These are phyloP conservation scores for Hololepta plana DNA, from an alignment of 2,888 invertebrate genomes.

Conservation along the genomic window DNA sequence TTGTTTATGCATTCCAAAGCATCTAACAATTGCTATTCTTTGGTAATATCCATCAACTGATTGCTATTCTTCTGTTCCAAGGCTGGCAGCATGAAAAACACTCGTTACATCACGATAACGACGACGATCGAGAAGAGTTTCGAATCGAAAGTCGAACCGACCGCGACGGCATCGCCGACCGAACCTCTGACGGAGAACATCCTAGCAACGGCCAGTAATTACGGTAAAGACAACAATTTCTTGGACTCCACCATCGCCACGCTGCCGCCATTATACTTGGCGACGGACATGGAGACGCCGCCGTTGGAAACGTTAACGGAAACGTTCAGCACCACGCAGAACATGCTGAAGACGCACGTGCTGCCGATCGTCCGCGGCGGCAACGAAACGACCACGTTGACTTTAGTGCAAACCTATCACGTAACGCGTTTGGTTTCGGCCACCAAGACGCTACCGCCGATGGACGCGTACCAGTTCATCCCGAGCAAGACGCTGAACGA, in stretches of 20 bases:
- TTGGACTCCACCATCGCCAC: conserved; percentile 69
- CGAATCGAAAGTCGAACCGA: conserved; percentile 34
- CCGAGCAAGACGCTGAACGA: conserved; percentile 76
- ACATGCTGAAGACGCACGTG: conserved; percentile 75
- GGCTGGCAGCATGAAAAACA: conserved; percentile 76
- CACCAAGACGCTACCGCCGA: conserved; percentile 75
- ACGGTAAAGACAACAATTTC: conserved; percentile 46
- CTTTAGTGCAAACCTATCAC: conserved; percentile 77
- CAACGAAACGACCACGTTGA: conserved; percentile 56
- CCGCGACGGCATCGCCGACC: conserved; percentile 32
- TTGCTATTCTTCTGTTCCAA: conserved; percentile 25
- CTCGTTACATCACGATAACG: conserved; percentile 73
- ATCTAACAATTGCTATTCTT: neutral
- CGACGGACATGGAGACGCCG: conserved; percentile 64
- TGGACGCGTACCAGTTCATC: conserved; percentile 72
- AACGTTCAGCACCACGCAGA: conserved; percentile 80
- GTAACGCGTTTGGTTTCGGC: conserved; percentile 76
- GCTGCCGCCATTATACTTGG: conserved; percentile 58
- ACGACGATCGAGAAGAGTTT: conserved; percentile 69
- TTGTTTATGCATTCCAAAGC: neutral
- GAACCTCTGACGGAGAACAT: conserved; percentile 80
- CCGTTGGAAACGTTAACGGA: conserved; percentile 77
- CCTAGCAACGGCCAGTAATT: conserved; percentile 55
- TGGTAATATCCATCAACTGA: neutral
- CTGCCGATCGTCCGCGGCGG: conserved; percentile 61